These are phyloP conservation scores for Nomada goodeniana DNA, from an alignment of 2,888 invertebrate genomes.

Conservation along the genomic window DNA sequence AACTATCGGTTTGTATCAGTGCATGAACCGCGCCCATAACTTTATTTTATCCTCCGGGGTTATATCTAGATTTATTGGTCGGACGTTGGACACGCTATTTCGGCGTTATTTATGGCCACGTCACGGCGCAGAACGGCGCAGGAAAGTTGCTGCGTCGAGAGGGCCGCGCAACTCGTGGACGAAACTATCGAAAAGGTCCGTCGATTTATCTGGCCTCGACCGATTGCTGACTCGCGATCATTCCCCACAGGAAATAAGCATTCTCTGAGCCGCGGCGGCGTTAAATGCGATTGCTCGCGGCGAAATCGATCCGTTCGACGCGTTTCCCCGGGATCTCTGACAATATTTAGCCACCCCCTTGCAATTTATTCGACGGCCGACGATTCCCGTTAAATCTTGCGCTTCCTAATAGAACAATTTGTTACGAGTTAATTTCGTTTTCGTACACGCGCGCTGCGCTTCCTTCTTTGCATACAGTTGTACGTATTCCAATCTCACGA, in stretches of 20 bases:
- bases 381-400: conserved; percentile 4
- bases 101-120: conserved; percentile 75
- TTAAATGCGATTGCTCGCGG: conserved; percentile 30
- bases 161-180: conserved; percentile 26
- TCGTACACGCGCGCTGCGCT: no score
- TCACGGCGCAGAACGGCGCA: conserved; percentile 63
- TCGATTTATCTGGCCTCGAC: conserved; percentile 51
- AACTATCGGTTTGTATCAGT: conserved; percentile 76
- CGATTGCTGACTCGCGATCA: conserved; percentile 56
- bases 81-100: conserved; percentile 77
- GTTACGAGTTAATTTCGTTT: no score
- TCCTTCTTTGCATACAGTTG: no score
- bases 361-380: conserved; percentile 5
- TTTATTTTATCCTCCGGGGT: conserved; percentile 78
- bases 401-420: no score
- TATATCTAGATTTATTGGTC: conserved; percentile 78
- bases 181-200: conserved; percentile 56
- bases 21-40: conserved; percentile 77
- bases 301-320: neutral
- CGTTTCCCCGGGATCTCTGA: conserved; percentile 1
- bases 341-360: neutral
- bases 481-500: no score
- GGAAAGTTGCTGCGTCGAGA: conserved; percentile 66
- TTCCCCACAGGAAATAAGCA: conserved; percentile 41
- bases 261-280: conserved; percentile 12